Base-by-base conservation (phyloP, 2,113 vertebrate species). In the Limanda limanda region DNA sequence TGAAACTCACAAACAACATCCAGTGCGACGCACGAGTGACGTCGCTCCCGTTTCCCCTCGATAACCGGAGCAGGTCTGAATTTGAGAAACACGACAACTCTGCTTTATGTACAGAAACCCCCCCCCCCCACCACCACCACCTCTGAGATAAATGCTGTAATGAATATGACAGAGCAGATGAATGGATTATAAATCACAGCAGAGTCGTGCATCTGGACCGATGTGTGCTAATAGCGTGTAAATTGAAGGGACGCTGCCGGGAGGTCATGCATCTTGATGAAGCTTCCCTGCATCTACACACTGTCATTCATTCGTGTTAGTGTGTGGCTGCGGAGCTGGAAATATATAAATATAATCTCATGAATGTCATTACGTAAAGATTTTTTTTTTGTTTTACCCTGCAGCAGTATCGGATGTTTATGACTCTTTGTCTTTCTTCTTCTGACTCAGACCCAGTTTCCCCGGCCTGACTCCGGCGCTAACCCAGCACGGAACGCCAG, bases 401-500 rank as follows among this genome's bases (percentile, higher is more conserved):
- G 65, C 42, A 23, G 23, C 57, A 18, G 14, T 66, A 56, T 80
- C 67, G 23, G n/a, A 69, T 80, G 23, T 40, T 79, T 70, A 6
- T 78, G 24, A 70, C 31, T 48, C 14, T 64, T 31, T 56, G 66
- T 70, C 71, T 51, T 80, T 62, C 10, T n/a, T 31, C 9, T 7
- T 82, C 61, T 63, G 3, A 54, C 57, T 66, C 70, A 86, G 79
- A 87, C 21, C 64, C 78, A 59, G 56, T 72, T 86, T 83, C 63
- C 63, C 47, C 31, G 18, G 27, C 54, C 80, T 84, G 81, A 73
- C 68, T 90, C 73, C 81, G 14, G 70, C 59, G 78, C 71, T 76
- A 60, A 57, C 72, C 69, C 85, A 65, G 31, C 72, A n/a, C 52
- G 78, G 60, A 86, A 82, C 84, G 79, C 89, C 82, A 71, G 67